Conservation (phyloP, 2,797 vertebrate species). For the Semaprochilodus insignis region DNA sequence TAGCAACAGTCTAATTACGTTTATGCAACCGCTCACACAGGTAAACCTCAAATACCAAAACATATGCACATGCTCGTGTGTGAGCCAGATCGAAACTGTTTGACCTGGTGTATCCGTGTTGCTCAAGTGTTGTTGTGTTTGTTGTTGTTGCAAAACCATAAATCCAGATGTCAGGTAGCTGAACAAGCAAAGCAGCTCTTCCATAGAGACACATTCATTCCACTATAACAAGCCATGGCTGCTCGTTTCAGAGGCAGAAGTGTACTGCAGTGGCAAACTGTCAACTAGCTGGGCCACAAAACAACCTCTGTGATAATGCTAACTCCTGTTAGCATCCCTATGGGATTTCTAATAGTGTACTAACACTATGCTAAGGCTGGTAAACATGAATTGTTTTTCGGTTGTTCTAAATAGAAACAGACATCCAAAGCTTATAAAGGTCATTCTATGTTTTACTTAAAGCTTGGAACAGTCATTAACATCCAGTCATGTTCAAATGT, state of each 20-base stretch:
- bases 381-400: too few relatives aligned
- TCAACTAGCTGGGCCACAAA: too few relatives aligned
- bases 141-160: slow-evolving; percentile 47
- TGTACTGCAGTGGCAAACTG: too few relatives aligned
- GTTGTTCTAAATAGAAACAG: too few relatives aligned
- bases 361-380: too few relatives aligned
- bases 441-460: too few relatives aligned
- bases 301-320: too few relatives aligned
- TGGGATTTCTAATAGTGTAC: too few relatives aligned
- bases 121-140: slow-evolving; percentile 36
- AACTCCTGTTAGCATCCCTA: too few relatives aligned
- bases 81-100: slow-evolving; percentile 27
- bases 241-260: background rate
- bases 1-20: slow-evolving; percentile 46
- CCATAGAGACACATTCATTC: background rate
- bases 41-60: slow-evolving; percentile 27
- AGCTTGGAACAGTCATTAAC: too few relatives aligned
- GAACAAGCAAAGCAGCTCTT: background rate
- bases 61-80: background rate
- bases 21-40: slow-evolving; percentile 35
- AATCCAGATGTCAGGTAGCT: slow-evolving; percentile 40
- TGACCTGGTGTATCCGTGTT: slow-evolving; percentile 14
- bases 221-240: slow-evolving; percentile 38
- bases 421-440: too few relatives aligned
- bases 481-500: too few relatives aligned